Base-by-base conservation (phyloP, 2,113 vertebrate species). In the Indicator maculatus region DNA sequence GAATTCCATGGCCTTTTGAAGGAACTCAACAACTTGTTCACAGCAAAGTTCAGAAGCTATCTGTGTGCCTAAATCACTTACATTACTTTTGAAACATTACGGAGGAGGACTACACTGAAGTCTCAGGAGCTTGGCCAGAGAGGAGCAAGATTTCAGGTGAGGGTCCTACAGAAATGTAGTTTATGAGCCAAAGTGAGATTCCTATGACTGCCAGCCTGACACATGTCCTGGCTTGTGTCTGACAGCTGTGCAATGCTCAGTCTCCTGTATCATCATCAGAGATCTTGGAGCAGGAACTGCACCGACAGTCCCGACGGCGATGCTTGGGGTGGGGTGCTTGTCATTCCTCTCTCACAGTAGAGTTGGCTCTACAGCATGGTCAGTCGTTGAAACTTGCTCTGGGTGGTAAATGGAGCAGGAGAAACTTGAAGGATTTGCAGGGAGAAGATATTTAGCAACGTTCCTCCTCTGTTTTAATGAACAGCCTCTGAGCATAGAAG, bases 201-300 rank as follows among this genome's bases (percentile, higher is more conserved):
- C 88, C 91, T 83, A 10, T 55, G 47, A 91, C 93, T 96, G 88
- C 96, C 95, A 95, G 74, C 78, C 66, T 84, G 39, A 59, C 44
- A 14, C 98, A 97, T 96, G 98, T 88, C 93, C 66, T 7, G 21
- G 95, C 97, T 96, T 96, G 98, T 89, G 72, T 72, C 95, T 98
- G 95, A 97, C 95, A 96, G 88, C n/a, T 12, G 20, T 77, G 39
- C 76, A 50, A 58, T 0, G 1, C 69, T 95, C 90, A 67, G 92
- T 92, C 95, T 94, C 3, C 3, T 79, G 88, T 96, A 80, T 97
- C 92, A 94, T 31, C 14, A 2, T 11, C 66, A 73, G 61, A 80
- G 93, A 96, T 90, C 88, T 67, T 8, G 77, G 39, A 83, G 64
- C 2, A 0, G 83, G 83, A 86, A 80, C 70, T 84, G 85, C 8